Base-by-base conservation (phyloP, 2,888 invertebrate genomes). In the Sinhomidia bicolor region DNA sequence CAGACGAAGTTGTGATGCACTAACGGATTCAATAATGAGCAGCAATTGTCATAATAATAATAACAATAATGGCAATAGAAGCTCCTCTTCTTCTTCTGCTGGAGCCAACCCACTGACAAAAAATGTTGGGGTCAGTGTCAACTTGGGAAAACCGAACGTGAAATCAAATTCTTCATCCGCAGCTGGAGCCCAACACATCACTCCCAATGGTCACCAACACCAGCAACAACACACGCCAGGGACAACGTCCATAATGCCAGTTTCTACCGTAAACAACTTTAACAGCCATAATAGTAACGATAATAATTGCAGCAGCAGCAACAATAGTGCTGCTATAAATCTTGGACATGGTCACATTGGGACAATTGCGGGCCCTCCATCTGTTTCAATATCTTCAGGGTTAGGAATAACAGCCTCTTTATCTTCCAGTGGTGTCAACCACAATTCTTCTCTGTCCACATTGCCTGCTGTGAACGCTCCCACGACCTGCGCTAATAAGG, bases 301-400 rank as follows among this genome's bases (percentile, higher is more conserved):
- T 44, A 74, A 78, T 44, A 29, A 68, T 32, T 20, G 17, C 29
- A 32, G 32, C 51, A 51, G 57, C 36, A 32, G 32, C 51, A 51
- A 36, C 36, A 85, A 85, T 79, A 80, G 54, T 71, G 71, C 85
- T n/a, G 85, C 80, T 23, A 85, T 85, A 85, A 85, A 85, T 85
- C 79, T 85, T 85, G 85, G 85, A 79, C 85, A 85, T 79, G 85
- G 85, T 79, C 85, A 85, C 85, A 85, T 85, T 85, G 85, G 85
- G 85, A 85, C 85, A 85, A 85, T 85, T 71, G 68, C 85, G 51
- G 85, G 85, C 32, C 85, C 85, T 85, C 85, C 85, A 85, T 85
- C 79, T 80, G 85, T 85, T 68, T 85, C 85, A 85, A 85, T 85
- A 79, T 85, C 85, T 71, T 80, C 79, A 17, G 85, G 85, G 9